phyloP scores from a whole-genome alignment of 2,888 invertebrate species.

The Luperina testacea region DNA sequence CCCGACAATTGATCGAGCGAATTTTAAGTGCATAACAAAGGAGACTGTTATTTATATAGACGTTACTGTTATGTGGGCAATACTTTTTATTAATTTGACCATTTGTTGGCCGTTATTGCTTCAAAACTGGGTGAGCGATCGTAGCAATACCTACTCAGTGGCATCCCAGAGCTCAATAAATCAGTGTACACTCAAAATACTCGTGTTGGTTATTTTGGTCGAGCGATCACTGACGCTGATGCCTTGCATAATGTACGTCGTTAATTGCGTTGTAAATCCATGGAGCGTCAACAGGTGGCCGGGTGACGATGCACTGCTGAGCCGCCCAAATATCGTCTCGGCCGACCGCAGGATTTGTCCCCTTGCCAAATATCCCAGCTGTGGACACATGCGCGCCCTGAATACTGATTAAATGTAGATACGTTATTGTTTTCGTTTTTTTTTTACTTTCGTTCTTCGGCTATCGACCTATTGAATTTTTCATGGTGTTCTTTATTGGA shows the following conservation, averaged over 20 bases:
- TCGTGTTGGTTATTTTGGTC: conserved; percentile 73
- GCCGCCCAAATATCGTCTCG: conserved; percentile 70
- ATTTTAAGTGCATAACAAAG: conserved; percentile 77
- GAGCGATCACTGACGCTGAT: conserved; percentile 71
- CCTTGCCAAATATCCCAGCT: conserved; percentile 88
- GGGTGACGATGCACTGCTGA: conserved; percentile 71
- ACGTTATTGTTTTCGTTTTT: conserved; percentile 85
- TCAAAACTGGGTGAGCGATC: conserved; percentile 73
- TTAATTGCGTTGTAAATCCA: conserved; percentile 78
- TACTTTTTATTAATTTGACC: conserved; percentile 77
- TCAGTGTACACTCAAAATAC: conserved; percentile 77
- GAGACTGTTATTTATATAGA: conserved; percentile 74
- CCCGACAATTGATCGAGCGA: conserved; percentile 76
- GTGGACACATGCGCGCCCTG: conserved; percentile 83
- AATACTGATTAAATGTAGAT: conserved; percentile 85
- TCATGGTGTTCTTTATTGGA: conserved; percentile 83
- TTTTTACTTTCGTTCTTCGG: conserved; percentile 85
- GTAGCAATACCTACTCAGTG: conserved; percentile 76
- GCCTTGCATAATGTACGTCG: conserved; percentile 80
- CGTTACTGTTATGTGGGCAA: conserved; percentile 69
- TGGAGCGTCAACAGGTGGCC: conserved; percentile 74
- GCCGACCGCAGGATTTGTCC: conserved; percentile 77
- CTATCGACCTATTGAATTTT: conserved; percentile 87
- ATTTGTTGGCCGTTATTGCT: conserved; percentile 70
- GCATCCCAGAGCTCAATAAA: conserved; percentile 73